These are phyloP conservation scores for Pleuronectes platessa DNA, from an alignment of 2,113 vertebrate species.

Conservation along the genomic window DNA sequence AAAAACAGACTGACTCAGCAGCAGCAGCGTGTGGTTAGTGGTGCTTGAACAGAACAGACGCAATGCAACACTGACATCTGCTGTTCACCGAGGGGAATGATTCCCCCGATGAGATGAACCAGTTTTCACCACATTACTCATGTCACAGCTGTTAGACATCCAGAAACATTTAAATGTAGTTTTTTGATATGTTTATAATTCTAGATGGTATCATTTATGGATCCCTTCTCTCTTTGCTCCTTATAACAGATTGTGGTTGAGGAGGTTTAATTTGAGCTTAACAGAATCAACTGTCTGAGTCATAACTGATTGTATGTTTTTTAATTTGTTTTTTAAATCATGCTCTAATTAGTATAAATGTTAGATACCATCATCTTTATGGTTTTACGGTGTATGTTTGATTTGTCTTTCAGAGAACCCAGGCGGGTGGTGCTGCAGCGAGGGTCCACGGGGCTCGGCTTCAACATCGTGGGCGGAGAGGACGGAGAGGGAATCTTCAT, in stretches of 20 bases:
- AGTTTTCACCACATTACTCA: background rate
- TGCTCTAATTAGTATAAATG: background rate
- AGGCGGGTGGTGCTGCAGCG: conserved; percentile 93
- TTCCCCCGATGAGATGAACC: background rate
- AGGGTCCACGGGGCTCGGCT: conserved; percentile 95
- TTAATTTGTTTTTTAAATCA: background rate
- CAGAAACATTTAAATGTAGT: too few relatives aligned
- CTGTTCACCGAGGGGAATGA: conserved; percentile 43
- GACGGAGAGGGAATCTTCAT: conserved; percentile 99
- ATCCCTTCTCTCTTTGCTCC: too few relatives aligned
- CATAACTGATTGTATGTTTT: background rate
- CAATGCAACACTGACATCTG: conserved; percentile 67
- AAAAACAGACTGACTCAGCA: background rate
- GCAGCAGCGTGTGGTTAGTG: background rate
- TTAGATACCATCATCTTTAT: background rate
- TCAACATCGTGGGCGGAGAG: conserved; percentile 98
- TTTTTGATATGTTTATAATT: too few relatives aligned
- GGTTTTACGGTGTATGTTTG: background rate
- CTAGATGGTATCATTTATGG: too few relatives aligned
- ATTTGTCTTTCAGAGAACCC: conserved; percentile 85
- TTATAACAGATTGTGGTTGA: background rate
- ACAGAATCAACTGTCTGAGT: background rate
- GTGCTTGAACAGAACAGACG: background rate
- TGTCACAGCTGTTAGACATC: too few relatives aligned
- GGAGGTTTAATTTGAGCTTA: background rate